These are phyloP conservation scores for Turritopsis dohrnii DNA, from an alignment of 30 jellyfish, hydroid and myxozoan genomes.

Conservation along the genomic window DNA sequence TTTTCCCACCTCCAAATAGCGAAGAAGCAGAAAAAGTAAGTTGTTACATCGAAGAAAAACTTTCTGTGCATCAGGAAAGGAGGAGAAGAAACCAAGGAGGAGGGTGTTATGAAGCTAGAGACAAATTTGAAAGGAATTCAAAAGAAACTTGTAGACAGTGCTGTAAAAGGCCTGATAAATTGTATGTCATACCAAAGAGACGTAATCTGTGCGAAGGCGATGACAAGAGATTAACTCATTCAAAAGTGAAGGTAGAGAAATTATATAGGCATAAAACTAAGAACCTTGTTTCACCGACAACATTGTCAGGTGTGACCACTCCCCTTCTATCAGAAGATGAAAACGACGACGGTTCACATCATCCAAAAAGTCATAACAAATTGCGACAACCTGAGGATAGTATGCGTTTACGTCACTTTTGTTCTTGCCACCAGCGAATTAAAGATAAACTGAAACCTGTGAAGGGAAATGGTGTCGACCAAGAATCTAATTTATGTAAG, in stretches of 20 bases:
- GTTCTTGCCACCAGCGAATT: conserved; percentile 13
- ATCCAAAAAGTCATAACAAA: neutral
- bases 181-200: conserved; percentile 1
- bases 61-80: conserved; percentile 14
- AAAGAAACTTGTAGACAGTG: neutral
- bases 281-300: neutral
- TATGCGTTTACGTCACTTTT: conserved; percentile 17
- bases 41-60: conserved; percentile 53
- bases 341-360: neutral
- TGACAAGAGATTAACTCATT: neutral
- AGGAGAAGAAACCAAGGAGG: neutral
- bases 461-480: neutral
- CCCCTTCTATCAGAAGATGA: neutral
- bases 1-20: conserved; percentile 76
- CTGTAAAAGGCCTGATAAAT: neutral
- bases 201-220: neutral
- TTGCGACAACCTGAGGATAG: neutral
- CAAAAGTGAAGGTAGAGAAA: neutral
- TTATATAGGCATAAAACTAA: neutral
- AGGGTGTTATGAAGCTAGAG: neutral
- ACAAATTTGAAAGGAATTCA: neutral
- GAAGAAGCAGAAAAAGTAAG: conserved; percentile 75
- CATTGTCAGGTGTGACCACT: neutral
- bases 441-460: neutral
- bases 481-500: conserved; percentile 14